A percentile compares a stretch with the other conserved stretches of the same genome.
phyloP scores from a whole-genome alignment of 1,140 invertebrate genomes.

The Acromyrmex charruanus region DNA sequence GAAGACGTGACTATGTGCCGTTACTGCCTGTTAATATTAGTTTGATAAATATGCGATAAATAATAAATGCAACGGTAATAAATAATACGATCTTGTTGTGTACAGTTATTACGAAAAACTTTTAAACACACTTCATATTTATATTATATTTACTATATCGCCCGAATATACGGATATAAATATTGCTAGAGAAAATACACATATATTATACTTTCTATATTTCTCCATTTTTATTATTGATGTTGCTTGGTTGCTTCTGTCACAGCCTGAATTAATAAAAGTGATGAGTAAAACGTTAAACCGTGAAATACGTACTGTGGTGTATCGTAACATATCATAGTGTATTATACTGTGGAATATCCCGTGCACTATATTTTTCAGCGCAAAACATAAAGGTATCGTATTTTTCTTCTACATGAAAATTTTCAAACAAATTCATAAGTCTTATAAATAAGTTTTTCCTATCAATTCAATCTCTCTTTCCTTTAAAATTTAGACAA shows the following conservation, averaged over 20 bases:
- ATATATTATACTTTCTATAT: neutral
- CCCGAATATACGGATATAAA: neutral
- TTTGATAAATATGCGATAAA: slow-evolving; percentile 41
- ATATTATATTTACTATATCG: neutral
- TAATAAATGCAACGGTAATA: slow-evolving; percentile 10
- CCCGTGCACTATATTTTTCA: neutral
- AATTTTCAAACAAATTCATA: neutral
- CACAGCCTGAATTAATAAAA: slow-evolving; percentile 47
- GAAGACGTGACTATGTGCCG: slow-evolving; percentile 26
- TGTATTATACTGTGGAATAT: slow-evolving; percentile 9
- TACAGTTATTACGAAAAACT: slow-evolving; percentile 5
- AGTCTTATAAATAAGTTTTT: neutral
- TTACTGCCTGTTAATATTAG: slow-evolving; percentile 33
- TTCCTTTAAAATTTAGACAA: neutral
- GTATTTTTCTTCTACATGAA: neutral
- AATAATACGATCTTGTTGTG: slow-evolving; percentile 11
- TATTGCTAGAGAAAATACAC: neutral
- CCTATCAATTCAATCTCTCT: neutral
- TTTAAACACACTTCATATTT: slow-evolving; percentile 28
- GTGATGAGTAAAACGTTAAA: slow-evolving; percentile 24
- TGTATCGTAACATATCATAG: neutral
- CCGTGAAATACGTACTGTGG: neutral
- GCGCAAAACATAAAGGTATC: neutral
- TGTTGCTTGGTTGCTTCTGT: slow-evolving; percentile 13
- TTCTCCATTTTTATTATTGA: slow-evolving; percentile 29